Evolutionary conservation across 2,888 invertebrate species (phyloP).

Genomic region (Amphipoea lucens): DNA sequence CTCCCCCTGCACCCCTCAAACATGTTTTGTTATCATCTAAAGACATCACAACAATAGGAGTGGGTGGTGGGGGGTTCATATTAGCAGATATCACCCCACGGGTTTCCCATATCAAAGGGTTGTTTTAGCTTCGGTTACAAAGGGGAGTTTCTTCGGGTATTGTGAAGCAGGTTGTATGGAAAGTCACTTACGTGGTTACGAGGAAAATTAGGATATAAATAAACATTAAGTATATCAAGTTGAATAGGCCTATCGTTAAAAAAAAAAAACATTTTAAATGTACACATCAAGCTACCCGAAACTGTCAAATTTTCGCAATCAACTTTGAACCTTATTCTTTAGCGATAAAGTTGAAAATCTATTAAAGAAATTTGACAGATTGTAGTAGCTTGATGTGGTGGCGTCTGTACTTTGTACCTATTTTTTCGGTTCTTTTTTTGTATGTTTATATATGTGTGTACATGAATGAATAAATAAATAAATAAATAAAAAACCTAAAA

Average conservation of each 20-base stretch:
- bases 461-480: too few relatives aligned
- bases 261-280: too few relatives aligned
- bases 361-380: too few relatives aligned
- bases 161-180: neutral
- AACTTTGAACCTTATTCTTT: too few relatives aligned
- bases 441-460: too few relatives aligned
- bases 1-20: conserved; percentile 1
- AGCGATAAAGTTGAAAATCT: too few relatives aligned
- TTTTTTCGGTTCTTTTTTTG: too few relatives aligned
- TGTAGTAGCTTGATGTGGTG: too few relatives aligned
- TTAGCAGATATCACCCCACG: conserved; percentile 69
- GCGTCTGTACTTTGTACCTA: too few relatives aligned
- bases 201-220: neutral
- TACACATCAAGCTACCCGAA: too few relatives aligned
- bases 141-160: conserved; percentile 42
- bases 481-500: too few relatives aligned
- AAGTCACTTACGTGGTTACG: neutral
- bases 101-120: conserved; percentile 72
- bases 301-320: too few relatives aligned
- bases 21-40: conserved; percentile 46
- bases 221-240: neutral
- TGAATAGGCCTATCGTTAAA: neutral
- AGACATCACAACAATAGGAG: conserved; percentile 63
- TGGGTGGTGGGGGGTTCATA: conserved; percentile 58
- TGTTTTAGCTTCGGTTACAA: conserved; percentile 60